These are phyloP conservation scores for Sipha maydis DNA, from an alignment of 2,888 invertebrate genomes.

Conservation along the genomic window DNA sequence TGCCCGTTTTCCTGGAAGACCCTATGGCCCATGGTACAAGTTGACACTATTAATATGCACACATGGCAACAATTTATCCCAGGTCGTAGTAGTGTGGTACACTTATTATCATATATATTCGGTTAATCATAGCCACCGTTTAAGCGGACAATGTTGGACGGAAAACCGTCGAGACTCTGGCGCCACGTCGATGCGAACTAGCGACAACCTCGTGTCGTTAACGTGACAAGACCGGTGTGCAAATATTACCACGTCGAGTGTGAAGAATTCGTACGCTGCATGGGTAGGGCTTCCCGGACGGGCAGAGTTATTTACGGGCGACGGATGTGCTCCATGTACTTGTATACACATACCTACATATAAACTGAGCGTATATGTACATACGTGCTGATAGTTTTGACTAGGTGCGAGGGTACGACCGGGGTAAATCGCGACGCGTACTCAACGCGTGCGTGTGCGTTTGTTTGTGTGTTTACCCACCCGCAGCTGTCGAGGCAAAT, in stretches of 20 bases:
- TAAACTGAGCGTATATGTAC: background rate
- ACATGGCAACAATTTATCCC: background rate
- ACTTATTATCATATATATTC: no score
- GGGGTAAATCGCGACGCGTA: slow-evolving; percentile 21
- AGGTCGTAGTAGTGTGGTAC: fast-evolving
- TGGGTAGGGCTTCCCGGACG: slow-evolving; percentile 59
- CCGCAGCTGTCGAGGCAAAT: background rate
- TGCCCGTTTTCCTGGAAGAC: no score
- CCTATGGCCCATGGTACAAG: no score
- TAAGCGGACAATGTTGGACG: no score
- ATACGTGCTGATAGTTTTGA: background rate
- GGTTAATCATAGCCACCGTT: no score
- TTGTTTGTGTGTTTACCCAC: background rate
- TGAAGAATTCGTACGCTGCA: slow-evolving; percentile 40
- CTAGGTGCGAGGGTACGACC: background rate
- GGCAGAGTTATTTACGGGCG: slow-evolving; percentile 28
- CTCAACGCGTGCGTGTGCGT: background rate
- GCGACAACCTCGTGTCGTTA: slow-evolving; percentile 30
- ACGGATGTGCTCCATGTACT: background rate
- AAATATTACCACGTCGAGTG: slow-evolving; percentile 52
- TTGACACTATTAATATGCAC: no score
- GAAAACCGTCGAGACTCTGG: no score
- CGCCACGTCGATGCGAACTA: background rate
- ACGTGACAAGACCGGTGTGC: slow-evolving; percentile 51
- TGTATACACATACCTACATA: background rate